Conservation (phyloP, 2,888 invertebrate species). For the Coelopa pilipes region DNA sequence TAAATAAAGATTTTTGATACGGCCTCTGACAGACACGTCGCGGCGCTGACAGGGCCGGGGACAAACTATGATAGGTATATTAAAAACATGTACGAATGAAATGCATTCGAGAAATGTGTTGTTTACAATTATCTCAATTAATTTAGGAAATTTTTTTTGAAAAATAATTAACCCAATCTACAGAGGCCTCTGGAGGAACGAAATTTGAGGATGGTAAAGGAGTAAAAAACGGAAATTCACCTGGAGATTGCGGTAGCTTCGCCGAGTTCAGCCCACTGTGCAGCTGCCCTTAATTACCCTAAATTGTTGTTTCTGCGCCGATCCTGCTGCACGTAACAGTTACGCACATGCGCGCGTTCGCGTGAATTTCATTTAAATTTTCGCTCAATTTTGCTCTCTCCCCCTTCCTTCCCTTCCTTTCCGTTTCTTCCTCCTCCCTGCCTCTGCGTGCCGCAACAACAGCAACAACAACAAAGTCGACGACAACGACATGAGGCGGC, state of each 20-base stretch:
- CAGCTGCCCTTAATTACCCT: background rate
- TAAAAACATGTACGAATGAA: background rate
- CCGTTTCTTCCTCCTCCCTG: too few species aligned
- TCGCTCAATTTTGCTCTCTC: too few species aligned
- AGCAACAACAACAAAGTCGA: too few species aligned
- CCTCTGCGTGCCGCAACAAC: too few species aligned
- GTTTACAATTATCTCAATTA: too few species aligned
- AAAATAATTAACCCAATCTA: too few species aligned
- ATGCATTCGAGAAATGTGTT: too few species aligned
- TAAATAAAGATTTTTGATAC: background rate
- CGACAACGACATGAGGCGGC: too few species aligned
- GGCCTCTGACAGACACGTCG: background rate
- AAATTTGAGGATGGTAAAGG: too few species aligned
- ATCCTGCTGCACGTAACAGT: background rate
- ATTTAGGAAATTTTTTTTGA: too few species aligned
- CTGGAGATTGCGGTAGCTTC: background rate
- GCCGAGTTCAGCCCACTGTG: background rate
- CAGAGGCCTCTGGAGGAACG: too few species aligned
- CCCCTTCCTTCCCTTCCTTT: too few species aligned
- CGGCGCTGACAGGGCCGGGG: background rate
- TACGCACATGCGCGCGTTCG: constrained; percentile 13
- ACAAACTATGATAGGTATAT: background rate
- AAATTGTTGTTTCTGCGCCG: background rate
- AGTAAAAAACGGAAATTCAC: background rate
- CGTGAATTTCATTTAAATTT: constrained; percentile 29